Evolutionary conservation across 2,888 invertebrate species (phyloP).

Genomic region (Plebejus melissa): DNA sequence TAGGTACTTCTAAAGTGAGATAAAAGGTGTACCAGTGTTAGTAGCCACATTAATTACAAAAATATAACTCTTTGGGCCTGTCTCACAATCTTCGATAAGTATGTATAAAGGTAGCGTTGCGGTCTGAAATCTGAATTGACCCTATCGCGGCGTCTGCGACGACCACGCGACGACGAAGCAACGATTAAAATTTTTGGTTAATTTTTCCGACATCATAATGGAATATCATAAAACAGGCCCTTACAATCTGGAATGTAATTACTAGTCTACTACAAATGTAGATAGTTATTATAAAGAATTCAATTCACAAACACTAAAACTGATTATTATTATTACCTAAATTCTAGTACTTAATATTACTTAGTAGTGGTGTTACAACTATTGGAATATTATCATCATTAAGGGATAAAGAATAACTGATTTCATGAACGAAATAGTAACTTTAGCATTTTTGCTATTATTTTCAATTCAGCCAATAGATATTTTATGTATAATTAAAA

Average conservation of each 20-base stretch:
- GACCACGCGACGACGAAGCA: background rate
- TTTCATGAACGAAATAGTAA: background rate
- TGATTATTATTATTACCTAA: background rate
- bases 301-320: background rate
- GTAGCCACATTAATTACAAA: constrained; percentile 20
- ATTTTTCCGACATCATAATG: background rate
- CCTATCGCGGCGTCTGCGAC: too few relatives aligned
- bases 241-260: constrained; percentile 7
- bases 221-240: background rate
- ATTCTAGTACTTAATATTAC: background rate
- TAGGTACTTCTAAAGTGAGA: constrained; percentile 7
- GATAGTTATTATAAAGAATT: background rate
- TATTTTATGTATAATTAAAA: background rate
- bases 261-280: background rate
- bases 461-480: background rate
- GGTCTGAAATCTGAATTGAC: too few relatives aligned
- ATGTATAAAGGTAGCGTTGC: too few relatives aligned
- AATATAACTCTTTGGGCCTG: constrained; percentile 18
- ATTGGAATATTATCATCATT: background rate
- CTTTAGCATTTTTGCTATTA: background rate
- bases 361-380: background rate
- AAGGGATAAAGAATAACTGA: background rate
- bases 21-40: constrained; percentile 1
- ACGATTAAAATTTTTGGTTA: background rate
- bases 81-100: background rate